Conservation (phyloP, 2,888 invertebrate species). For the Lasius fuliginosus region DNA sequence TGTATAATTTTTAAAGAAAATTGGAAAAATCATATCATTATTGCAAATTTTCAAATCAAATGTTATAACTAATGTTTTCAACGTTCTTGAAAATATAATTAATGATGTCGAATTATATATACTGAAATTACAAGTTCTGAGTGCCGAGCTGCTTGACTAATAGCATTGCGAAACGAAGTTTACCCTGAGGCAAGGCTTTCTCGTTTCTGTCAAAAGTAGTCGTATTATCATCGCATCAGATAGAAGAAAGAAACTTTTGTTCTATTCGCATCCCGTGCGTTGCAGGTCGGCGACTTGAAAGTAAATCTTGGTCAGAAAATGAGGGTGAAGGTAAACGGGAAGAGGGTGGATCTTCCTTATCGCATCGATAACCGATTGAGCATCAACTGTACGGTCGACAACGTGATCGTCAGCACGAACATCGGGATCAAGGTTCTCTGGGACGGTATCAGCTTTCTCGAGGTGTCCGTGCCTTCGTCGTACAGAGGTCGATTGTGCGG, state of each 20-base stretch:
- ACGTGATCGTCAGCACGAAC: slow-evolving; percentile 90
- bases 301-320: slow-evolving; percentile 95
- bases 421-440: slow-evolving; percentile 95
- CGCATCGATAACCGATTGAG: slow-evolving; percentile 87
- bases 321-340: slow-evolving; percentile 95
- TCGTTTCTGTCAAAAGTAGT: slow-evolving; percentile 33
- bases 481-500: slow-evolving; percentile 95
- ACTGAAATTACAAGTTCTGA: not conserved
- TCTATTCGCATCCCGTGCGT: not conserved
- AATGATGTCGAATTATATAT: not conserved
- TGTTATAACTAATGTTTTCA: not conserved
- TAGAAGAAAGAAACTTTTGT: not conserved
- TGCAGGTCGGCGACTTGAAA: slow-evolving; percentile 89
- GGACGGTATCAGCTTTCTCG: slow-evolving; percentile 97
- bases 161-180: not conserved
- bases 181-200: not conserved
- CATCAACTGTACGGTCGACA: slow-evolving; percentile 90
- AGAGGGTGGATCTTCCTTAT: slow-evolving; percentile 91
- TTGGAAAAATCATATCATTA: not conserved
- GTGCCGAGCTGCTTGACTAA: not conserved
- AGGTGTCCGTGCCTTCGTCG: slow-evolving; percentile 92
- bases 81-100: not conserved
- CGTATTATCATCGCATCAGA: not conserved
- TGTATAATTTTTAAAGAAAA: not conserved
- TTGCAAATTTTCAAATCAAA: not conserved